Conservation (phyloP, 2,888 invertebrate species). For the Pardosa pseudoannulata region DNA sequence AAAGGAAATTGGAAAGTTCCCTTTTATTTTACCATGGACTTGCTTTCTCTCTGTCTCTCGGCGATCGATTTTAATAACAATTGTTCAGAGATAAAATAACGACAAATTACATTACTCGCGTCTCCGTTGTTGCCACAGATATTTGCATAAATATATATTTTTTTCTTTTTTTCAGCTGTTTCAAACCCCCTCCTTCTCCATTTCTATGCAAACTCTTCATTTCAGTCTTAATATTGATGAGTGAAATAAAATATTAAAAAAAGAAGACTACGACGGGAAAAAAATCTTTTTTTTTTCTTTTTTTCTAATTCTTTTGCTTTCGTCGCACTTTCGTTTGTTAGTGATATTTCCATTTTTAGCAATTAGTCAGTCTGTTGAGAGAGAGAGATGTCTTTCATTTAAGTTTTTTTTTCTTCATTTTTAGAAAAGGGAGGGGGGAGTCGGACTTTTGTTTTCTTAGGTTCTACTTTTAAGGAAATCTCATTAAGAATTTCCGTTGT, state of each 20-base stretch:
- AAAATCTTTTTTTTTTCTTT: too few relatives aligned
- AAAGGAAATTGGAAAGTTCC: constrained; percentile 21
- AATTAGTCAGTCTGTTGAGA: constrained; percentile 46
- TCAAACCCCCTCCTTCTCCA: too few relatives aligned
- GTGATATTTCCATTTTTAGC: constrained; percentile 47
- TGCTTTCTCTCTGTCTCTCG: not conserved
- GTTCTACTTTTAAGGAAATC: constrained; percentile 13
- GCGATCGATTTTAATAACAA: constrained; percentile 29
- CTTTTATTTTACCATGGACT: not conserved
- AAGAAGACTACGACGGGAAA: too few relatives aligned
- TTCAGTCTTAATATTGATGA: constrained; percentile 3
- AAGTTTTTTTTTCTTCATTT: constrained; percentile 13
- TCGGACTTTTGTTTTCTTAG: constrained; percentile 11
- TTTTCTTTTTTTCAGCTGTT: not conserved
- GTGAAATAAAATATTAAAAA: constrained; percentile 6
- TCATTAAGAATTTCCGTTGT: constrained; percentile 25
- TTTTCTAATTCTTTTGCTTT: too few relatives aligned
- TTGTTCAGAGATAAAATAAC: constrained; percentile 13
- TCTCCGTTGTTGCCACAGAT: constrained; percentile 18
- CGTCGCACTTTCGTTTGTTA: constrained; percentile 19
- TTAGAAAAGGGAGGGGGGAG: too few relatives aligned
- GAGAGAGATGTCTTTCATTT: not conserved
- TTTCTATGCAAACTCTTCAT: too few relatives aligned
- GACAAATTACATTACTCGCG: constrained; percentile 20
- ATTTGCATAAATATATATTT: constrained; percentile 30